Evolutionary conservation across 2,113 vertebrate species (phyloP).

Genomic region (Athene cunicularia): DNA sequence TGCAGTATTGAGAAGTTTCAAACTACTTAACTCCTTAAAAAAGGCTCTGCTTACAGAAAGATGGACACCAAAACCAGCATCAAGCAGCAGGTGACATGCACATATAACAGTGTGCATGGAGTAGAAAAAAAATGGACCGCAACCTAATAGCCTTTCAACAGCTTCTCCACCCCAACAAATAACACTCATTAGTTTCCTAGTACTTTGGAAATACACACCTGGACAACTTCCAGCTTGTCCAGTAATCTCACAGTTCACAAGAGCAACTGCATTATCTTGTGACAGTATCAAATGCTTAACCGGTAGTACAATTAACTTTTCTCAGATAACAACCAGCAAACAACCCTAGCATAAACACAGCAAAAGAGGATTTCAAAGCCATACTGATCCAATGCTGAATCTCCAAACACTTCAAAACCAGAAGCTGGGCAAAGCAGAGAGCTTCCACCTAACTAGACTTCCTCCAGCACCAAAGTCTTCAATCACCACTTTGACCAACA

Average conservation of each 20-base stretch:
- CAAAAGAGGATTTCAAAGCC: not conserved
- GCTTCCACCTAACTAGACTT: not conserved
- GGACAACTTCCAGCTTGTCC: not conserved
- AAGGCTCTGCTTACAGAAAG: not conserved
- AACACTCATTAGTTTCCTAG: not conserved
- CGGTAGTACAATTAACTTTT: not conserved
- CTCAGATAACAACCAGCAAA: not conserved
- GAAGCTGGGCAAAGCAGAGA: not conserved
- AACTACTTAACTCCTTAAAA: not conserved
- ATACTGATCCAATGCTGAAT: not conserved
- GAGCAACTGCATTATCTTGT: not conserved
- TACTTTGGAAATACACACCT: not conserved
- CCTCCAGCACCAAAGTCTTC: accelerated
- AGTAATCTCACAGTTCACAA: not conserved
- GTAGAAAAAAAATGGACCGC: not conserved
- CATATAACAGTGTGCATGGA: not conserved
- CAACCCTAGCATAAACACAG: not conserved
- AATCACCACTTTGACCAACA: not conserved
- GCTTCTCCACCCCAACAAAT: not conserved
- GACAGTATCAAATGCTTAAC: not conserved
- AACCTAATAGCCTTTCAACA: not conserved
- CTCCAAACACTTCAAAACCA: not conserved
- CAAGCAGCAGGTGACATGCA: not conserved
- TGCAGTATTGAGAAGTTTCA: not conserved
- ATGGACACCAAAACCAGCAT: not conserved